Evolutionary conservation across 2,888 invertebrate species (phyloP).

Genomic region (Noctua janthe): DNA sequence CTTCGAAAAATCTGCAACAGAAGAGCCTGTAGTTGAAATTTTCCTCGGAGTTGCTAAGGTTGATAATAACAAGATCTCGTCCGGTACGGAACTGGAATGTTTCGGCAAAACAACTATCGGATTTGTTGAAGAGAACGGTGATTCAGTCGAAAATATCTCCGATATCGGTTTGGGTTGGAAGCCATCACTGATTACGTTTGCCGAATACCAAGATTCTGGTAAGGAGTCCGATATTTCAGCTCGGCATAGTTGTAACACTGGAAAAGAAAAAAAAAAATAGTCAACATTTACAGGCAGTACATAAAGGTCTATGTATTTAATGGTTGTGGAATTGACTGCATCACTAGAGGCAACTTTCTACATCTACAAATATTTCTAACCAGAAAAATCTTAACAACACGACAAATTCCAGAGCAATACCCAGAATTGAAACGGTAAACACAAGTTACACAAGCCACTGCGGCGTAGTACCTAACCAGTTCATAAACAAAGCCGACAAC

Average conservation of each 20-base stretch:
- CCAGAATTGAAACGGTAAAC: conserved; percentile 50
- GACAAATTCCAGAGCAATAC: conserved; percentile 10
- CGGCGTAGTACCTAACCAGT: conserved; percentile 29
- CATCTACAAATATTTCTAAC: background rate
- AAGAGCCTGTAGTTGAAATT: conserved; percentile 37
- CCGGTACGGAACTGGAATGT: conserved; percentile 51
- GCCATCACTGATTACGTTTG: conserved; percentile 84
- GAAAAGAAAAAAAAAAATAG: conserved; percentile 63
- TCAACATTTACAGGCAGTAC: background rate
- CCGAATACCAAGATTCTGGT: conserved; percentile 84
- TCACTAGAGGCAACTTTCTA: background rate
- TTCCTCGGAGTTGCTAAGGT: conserved; percentile 61
- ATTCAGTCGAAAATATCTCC: conserved; percentile 83
- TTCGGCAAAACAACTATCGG: conserved; percentile 74
- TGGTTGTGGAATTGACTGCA: background rate
- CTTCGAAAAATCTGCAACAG: conserved; percentile 42
- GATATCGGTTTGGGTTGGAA: conserved; percentile 84
- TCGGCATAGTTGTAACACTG: conserved; percentile 88
- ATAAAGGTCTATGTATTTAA: background rate
- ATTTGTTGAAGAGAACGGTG: conserved; percentile 77
- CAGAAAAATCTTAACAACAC: background rate
- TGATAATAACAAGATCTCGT: conserved; percentile 61
- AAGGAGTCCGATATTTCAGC: conserved; percentile 79
- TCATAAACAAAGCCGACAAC: conserved; percentile 42
- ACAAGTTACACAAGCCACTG: conserved; percentile 14